Evolutionary conservation across 2,888 invertebrate genomes (phyloP), one percentile per base, ranked within the genome.

Genomic region (Polydrusus tereticollis): DNA sequence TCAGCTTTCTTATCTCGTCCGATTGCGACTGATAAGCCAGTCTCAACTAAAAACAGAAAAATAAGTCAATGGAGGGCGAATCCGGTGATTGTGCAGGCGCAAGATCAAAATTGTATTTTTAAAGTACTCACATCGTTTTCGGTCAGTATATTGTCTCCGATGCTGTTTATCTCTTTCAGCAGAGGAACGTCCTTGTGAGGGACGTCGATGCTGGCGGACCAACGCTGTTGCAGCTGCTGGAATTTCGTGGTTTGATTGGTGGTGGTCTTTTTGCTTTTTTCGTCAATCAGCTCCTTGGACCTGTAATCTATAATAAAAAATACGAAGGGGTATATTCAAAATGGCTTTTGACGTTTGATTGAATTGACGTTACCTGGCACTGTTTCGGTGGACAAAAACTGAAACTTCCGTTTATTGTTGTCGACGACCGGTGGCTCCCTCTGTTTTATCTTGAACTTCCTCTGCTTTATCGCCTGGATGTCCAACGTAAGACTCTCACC

Each of bases 331-430:
- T n/a, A n/a, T n/a, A n/a, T n/a, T n/a, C n/a, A n/a, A n/a, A n/a
- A n/a, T n/a, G n/a, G n/a, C n/a, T n/a, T n/a, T n/a, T n/a, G 5
- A 47, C 47, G 5, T 16, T 18, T 21, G 3, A 23, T 26, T 3
- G 26, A 26, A 3, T 26, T 7, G 14, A 16, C 16, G 5, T 41
- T 50, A 74, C 74, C 74, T 63, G 95, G 93, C 78, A 92, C 90
- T 33, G 95, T 95, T 86, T 94, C 94, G n/a, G 92, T 90, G 41
- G 94, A 91, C 1, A 96, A 88, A 86, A 95, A 95, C 4, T 93
- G 94, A 86, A 94, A 94, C 86, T 95, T 96, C 87, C 91, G 92
- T 79, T 93, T 90, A 83, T 93, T 95, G 86, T 95, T 95, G 47
- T 92, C 89, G 83, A 93, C 91, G 79, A 90, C 87, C 81, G 90